Base-by-base conservation (phyloP, 2,888 invertebrate genomes). In the Kuschelorhynchus macadamiae region DNA sequence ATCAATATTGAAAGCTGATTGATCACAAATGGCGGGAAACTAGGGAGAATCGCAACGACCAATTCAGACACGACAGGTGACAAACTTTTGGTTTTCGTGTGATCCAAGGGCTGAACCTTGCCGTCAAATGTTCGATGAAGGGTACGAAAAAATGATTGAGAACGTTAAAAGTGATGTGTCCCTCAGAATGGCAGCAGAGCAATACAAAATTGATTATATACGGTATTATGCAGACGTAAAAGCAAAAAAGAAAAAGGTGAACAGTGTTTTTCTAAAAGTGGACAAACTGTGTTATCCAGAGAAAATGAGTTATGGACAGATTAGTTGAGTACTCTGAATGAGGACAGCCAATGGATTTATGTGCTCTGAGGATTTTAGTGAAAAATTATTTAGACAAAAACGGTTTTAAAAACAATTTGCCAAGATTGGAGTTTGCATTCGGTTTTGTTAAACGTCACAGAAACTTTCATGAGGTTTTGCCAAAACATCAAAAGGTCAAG, bases 401-500 rank as follows among this genome's bases (percentile, higher is more conserved):
- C 56, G 42, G 56, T 41, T 41, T 56, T 56, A 14, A 56, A 56
- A 42, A 56, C 56, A 56, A 42, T 56, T 42, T 42, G 36, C 39
- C 20, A 20, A 12, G 56, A 14, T 42, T 18, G 18, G 56, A 56
- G 39, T 56, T 56, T 56, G 56, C 56, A 56, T 14, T 41, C 16
- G 56, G 56, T 41, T 56, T 56, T 14, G 20, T 56, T 56, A 56
- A 56, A 17, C 56, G 56, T 41, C 56, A 56, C 16, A 56, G 21
- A 56, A 20, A 56, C 42, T 41, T 56, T 42, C 8, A 56, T 56
- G 42, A 17, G 56, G 41, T 41, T 41, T 11, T 56, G 56, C 56
- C 56, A 56, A 56, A 56, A 56, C 42, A 42, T 56, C 39, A 56
- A 56, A 56, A 42, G 56, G 18, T 56, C 56, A 56, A 44, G 56